Evolutionary conservation across 2,888 invertebrate genomes (phyloP).

Genomic region (Margaritifera margaritifera): DNA sequence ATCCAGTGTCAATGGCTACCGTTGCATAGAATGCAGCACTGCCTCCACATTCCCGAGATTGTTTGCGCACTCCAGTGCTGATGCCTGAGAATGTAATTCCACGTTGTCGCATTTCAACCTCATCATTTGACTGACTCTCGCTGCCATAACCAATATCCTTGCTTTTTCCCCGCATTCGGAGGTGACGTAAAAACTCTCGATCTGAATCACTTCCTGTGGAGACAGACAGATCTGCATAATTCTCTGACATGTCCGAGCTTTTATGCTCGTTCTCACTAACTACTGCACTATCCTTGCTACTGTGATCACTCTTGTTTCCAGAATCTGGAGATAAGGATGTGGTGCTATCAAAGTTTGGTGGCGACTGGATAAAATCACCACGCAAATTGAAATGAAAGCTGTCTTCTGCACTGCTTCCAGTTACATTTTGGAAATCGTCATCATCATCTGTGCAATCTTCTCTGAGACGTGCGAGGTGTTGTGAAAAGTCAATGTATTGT

Average conservation of each 20-base stretch:
- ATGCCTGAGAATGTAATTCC: constrained; percentile 41
- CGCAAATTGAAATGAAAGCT: constrained; percentile 38
- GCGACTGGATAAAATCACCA: constrained; percentile 44
- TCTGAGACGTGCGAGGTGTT: constrained; percentile 19
- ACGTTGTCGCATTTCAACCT: constrained; percentile 40
- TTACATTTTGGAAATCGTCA: constrained; percentile 36
- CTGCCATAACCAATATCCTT: constrained; percentile 73
- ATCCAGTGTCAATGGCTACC: constrained; percentile 26
- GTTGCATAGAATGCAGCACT: constrained; percentile 26
- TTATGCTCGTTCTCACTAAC: constrained; percentile 63
- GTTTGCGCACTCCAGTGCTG: constrained; percentile 23
- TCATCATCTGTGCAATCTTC: constrained; percentile 32
- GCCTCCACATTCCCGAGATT: constrained; percentile 25
- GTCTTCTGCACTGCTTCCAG: constrained; percentile 37
- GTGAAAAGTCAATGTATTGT: constrained; percentile 19
- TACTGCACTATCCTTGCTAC: constrained; percentile 63
- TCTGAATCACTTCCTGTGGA: constrained; percentile 50
- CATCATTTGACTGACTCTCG: constrained; percentile 72
- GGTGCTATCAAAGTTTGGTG: constrained; percentile 33
- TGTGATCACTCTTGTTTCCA: constrained; percentile 42
- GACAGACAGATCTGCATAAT: constrained; percentile 38
- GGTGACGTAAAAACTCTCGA: constrained; percentile 40
- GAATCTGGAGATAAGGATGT: constrained; percentile 34
- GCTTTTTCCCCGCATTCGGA: constrained; percentile 39
- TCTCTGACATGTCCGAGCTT: constrained; percentile 47